Percentiles rank a stretch among this genome's conserved stretches.
phyloP scores from a whole-genome alignment of 2,797 vertebrate species.

The Pempheris klunzingeri region DNA sequence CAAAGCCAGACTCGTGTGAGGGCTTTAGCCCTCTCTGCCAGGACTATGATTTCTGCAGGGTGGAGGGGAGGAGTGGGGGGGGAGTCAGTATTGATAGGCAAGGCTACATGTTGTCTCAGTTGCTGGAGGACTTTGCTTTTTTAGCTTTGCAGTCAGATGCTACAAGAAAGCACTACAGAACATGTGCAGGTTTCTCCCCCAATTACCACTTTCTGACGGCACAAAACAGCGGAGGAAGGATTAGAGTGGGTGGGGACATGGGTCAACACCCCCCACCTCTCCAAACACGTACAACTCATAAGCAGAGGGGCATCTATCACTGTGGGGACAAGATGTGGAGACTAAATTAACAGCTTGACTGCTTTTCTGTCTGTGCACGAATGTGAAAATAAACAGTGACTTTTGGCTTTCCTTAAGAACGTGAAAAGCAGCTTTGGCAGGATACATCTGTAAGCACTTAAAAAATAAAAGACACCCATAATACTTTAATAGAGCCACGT shows the following conservation, averaged over 20 bases:
- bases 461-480: slow-evolving; percentile 85
- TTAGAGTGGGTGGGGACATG: slow-evolving; percentile 57
- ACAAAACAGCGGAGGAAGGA: slow-evolving; percentile 64
- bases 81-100: slow-evolving; percentile 44
- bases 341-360: slow-evolving; percentile 70
- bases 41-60: slow-evolving; percentile 48
- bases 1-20: slow-evolving; percentile 78
- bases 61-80: neutral
- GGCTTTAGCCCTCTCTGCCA: slow-evolving; percentile 69
- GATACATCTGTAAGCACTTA: slow-evolving; percentile 91
- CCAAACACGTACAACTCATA: slow-evolving; percentile 17
- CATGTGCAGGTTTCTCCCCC: slow-evolving; percentile 20
- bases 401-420: slow-evolving; percentile 70
- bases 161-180: slow-evolving; percentile 33
- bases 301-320: slow-evolving; percentile 56
- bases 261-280: slow-evolving; percentile 27
- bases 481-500: slow-evolving; percentile 85
- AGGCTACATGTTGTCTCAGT: slow-evolving; percentile 63
- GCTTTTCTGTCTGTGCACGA: slow-evolving; percentile 72
- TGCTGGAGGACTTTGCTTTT: slow-evolving; percentile 64
- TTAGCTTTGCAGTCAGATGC: slow-evolving; percentile 66
- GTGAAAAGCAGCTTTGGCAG: slow-evolving; percentile 72
- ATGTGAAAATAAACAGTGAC: slow-evolving; percentile 80
- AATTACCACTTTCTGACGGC: slow-evolving; percentile 21
- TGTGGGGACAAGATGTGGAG: slow-evolving; percentile 58